Percentiles rank a stretch among this genome's conserved stretches.
Conservation (phyloP, 2,888 invertebrate species). For the Eulithis testata region DNA sequence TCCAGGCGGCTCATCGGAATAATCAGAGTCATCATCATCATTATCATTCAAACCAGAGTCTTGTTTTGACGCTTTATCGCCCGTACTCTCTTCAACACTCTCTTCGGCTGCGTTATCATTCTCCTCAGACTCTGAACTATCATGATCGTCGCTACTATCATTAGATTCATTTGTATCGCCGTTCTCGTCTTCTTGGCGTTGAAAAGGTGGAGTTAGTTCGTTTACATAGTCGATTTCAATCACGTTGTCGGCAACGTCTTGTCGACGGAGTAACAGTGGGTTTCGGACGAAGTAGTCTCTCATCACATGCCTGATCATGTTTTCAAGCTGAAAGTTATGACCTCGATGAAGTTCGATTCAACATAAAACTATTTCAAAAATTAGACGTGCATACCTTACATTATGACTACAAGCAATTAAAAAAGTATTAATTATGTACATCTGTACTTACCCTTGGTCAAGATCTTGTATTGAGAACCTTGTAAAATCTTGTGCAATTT, state of each 20-base stretch:
- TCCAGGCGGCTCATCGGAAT: slow-evolving; percentile 69
- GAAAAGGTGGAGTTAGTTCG: slow-evolving; percentile 56
- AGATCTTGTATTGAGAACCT: slow-evolving; percentile 13
- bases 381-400: not conserved
- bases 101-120: slow-evolving; percentile 54
- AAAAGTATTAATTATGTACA: not conserved
- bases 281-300: slow-evolving; percentile 35
- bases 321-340: slow-evolving; percentile 29
- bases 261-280: slow-evolving; percentile 46
- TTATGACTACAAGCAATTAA: not conserved
- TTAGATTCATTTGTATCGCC: slow-evolving; percentile 45
- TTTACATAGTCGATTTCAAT: slow-evolving; percentile 57
- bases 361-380: not conserved
- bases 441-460: slow-evolving; percentile 17
- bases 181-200: slow-evolving; percentile 60
- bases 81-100: slow-evolving; percentile 51
- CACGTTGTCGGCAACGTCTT: slow-evolving; percentile 56
- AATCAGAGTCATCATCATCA: slow-evolving; percentile 61
- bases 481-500: slow-evolving; percentile 11
- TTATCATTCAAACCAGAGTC: slow-evolving; percentile 49
- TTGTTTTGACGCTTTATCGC: slow-evolving; percentile 51
- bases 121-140: slow-evolving; percentile 35
- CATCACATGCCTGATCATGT: slow-evolving; percentile 36
- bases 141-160: slow-evolving; percentile 35
- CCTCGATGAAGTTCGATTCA: not conserved